Conservation (phyloP, 1,140 invertebrate genomes). For the Amphibalanus amphitrite region DNA sequence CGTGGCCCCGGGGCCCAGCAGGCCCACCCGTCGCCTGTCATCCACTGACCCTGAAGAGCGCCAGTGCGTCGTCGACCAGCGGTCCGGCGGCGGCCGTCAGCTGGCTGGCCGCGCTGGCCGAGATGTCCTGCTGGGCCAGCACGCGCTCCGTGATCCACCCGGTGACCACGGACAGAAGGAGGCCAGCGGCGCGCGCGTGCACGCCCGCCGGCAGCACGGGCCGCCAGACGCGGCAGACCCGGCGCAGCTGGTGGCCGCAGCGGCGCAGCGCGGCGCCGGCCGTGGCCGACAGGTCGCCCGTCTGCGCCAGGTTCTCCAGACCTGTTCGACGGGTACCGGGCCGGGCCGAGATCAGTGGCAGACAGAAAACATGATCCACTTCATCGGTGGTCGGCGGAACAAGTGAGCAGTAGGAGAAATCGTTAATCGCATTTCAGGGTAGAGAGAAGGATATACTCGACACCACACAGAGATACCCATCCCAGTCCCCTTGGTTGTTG, state of each 20-base stretch:
- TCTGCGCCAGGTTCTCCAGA: background rate
- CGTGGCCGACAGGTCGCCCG: background rate
- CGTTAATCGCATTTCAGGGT: background rate
- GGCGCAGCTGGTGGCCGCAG: background rate
- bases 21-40: too few relatives aligned
- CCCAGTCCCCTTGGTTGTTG: too few relatives aligned
- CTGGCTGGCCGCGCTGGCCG: background rate
- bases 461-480: background rate
- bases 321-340: background rate
- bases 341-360: too few relatives aligned
- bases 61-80: background rate
- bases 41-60: background rate
- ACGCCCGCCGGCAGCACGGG: background rate
- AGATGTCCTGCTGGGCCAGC: slow-evolving; percentile 1
- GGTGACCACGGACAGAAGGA: background rate
- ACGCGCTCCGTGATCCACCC: background rate
- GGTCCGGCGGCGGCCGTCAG: background rate
- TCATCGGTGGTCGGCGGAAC: too few relatives aligned
- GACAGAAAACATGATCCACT: too few relatives aligned
- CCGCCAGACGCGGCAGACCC: background rate
- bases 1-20: background rate
- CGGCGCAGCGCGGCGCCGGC: background rate
- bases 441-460: too few relatives aligned
- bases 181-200: too few relatives aligned
- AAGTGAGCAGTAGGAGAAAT: too few relatives aligned